These are phyloP conservation scores for Dicranocentrus wangi DNA, from an alignment of 2,888 invertebrate genomes.

Conservation along the genomic window DNA sequence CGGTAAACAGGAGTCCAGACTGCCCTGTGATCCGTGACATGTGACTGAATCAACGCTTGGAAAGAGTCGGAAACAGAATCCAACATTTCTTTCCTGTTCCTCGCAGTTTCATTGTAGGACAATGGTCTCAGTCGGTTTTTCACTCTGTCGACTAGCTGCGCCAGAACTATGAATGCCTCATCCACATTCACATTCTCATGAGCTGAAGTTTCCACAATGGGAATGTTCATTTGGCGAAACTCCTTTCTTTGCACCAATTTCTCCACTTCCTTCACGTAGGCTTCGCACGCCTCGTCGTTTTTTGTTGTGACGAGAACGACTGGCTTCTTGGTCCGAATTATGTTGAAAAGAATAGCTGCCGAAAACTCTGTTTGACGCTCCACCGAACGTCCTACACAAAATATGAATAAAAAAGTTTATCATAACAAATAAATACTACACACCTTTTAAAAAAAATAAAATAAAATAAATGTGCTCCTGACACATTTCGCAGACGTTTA, in stretches of 20 bases:
- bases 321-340: conserved; percentile 95
- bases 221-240: conserved; percentile 87
- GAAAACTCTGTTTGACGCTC: conserved; percentile 86
- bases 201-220: conserved; percentile 94
- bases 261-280: conserved; percentile 91
- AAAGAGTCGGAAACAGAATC: conserved; percentile 94
- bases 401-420: not conserved
- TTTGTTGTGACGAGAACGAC: conserved; percentile 95
- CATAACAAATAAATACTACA: not conserved
- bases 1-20: conserved; percentile 80
- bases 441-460: not conserved
- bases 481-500: too few relatives aligned
- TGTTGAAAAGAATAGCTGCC: conserved; percentile 87
- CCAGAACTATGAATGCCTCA: conserved; percentile 89
- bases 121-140: conserved; percentile 84
- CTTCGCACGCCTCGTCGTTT: conserved; percentile 92
- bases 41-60: conserved; percentile 87
- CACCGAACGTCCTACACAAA: conserved; percentile 70
- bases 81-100: conserved; percentile 88
- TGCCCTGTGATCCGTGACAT: conserved; percentile 83
- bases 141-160: conserved; percentile 93
- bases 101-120: conserved; percentile 88
- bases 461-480: too few relatives aligned
- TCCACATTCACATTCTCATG: conserved; percentile 98
- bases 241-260: conserved; percentile 91